These are phyloP conservation scores for Zaprionus obscuricornis DNA, from an alignment of 2,888 invertebrate genomes.

Conservation along the genomic window DNA sequence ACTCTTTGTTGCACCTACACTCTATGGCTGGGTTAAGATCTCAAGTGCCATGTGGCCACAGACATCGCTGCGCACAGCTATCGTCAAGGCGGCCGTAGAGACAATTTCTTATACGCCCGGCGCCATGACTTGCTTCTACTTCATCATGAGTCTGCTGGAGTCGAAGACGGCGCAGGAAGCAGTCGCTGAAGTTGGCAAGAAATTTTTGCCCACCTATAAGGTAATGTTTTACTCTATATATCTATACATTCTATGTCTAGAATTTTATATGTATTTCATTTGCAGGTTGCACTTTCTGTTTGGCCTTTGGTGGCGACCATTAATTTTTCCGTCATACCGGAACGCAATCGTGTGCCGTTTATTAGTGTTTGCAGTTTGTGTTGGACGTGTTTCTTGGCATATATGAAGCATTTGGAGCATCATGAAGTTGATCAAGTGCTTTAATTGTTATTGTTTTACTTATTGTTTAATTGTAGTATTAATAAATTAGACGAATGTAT, in stretches of 20 bases:
- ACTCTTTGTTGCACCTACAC: constrained; percentile 91
- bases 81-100: constrained; percentile 90
- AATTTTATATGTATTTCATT: neutral
- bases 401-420: constrained; percentile 88
- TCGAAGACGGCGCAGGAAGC: constrained; percentile 86
- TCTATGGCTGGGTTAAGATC: constrained; percentile 90
- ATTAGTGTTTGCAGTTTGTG: constrained; percentile 89
- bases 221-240: too few species aligned
- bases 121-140: constrained; percentile 91
- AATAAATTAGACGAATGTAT: constrained; percentile 29
- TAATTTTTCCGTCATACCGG: constrained; percentile 89
- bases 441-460: constrained; percentile 25
- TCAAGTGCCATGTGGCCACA: constrained; percentile 91
- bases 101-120: constrained; percentile 90
- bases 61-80: constrained; percentile 87
- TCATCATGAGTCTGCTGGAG: constrained; percentile 90
- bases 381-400: constrained; percentile 91
- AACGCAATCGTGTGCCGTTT: constrained; percentile 89
- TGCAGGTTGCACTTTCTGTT: constrained; percentile 88
- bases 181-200: constrained; percentile 87
- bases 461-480: constrained; percentile 23
- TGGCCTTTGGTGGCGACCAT: constrained; percentile 90
- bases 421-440: constrained; percentile 68
- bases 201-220: constrained; percentile 89
- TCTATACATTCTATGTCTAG: neutral